Evolutionary conservation across 35 echinoderm and acorn worm species (phyloP).

Genomic region (Nesometra sesokonis): DNA sequence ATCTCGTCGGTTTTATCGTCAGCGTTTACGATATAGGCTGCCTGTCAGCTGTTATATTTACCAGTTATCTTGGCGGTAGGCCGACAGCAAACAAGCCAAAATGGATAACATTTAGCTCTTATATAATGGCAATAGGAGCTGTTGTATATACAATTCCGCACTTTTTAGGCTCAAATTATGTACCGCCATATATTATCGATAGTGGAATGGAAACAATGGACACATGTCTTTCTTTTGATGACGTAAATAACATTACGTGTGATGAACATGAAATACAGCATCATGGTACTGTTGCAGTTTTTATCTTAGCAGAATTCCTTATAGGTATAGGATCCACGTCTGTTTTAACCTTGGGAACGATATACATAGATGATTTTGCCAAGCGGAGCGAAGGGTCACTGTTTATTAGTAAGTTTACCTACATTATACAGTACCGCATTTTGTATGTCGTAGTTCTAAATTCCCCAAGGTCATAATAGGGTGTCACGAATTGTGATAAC

Average conservation of each 20-base stretch:
- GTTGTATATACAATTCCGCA: slow-evolving; percentile 17
- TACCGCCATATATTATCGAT: not conserved
- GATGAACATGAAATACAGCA: not conserved
- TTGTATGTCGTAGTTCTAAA: too few species aligned
- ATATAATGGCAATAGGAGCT: slow-evolving; percentile 13
- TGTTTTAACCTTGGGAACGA: slow-evolving; percentile 19
- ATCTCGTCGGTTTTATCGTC: slow-evolving; percentile 21
- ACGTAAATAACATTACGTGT: not conserved
- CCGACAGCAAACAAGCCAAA: slow-evolving; percentile 4
- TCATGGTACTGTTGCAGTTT: not conserved
- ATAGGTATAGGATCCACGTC: slow-evolving; percentile 30
- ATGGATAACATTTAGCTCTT: slow-evolving; percentile 30
- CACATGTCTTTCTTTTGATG: not conserved
- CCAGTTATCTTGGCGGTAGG: slow-evolving; percentile 28
- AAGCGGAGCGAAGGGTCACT: slow-evolving; percentile 12
- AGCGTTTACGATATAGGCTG: slow-evolving; percentile 31
- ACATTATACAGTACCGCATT: not conserved
- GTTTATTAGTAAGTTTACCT: slow-evolving; percentile 17
- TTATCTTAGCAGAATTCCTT: slow-evolving; percentile 6
- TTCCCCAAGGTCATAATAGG: too few species aligned
- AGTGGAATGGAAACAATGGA: not conserved
- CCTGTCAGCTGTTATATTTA: slow-evolving; percentile 21
- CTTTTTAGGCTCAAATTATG: slow-evolving; percentile 1
- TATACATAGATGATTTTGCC: slow-evolving; percentile 44
- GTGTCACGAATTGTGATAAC: too few species aligned